A percentile compares a stretch with the other conserved stretches of the same genome.
Conservation (phyloP, 30 jellyfish, hydroid and myxozoan species). For the Hydractinia echinata region DNA sequence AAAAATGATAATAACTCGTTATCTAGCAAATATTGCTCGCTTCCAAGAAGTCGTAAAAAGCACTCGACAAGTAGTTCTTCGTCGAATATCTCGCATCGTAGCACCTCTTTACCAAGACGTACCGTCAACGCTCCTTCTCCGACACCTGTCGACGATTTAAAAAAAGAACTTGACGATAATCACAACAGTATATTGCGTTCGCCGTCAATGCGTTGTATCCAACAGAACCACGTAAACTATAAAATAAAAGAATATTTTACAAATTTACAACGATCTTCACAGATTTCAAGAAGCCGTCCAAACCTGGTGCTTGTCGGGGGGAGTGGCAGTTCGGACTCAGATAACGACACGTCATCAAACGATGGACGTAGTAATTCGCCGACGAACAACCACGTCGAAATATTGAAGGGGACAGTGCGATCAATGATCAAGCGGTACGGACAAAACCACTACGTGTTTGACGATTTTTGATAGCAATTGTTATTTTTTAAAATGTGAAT, state of each 20-base stretch:
- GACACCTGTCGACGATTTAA: neutral
- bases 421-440: conserved; percentile 35
- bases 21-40: conserved; percentile 3
- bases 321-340: conserved; percentile 17
- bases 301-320: conserved; percentile 33
- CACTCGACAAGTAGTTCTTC: neutral
- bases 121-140: neutral
- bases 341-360: conserved; percentile 29
- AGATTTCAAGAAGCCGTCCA: conserved; percentile 34
- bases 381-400: conserved; percentile 17
- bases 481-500: neutral
- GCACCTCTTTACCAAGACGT: conserved; percentile 41
- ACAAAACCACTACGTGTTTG: conserved; percentile 32
- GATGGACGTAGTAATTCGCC: conserved; percentile 30
- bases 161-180: conserved; percentile 12
- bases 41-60: conserved; percentile 8
- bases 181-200: conserved; percentile 11
- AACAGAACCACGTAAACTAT: conserved; percentile 31
- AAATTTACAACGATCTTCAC: conserved; percentile 23
- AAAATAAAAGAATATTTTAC: conserved; percentile 30
- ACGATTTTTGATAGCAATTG: neutral
- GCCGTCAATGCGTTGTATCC: conserved; percentile 36
- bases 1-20: neutral
- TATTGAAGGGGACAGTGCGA: conserved; percentile 28
- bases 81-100: conserved; percentile 23